Evolutionary conservation across 2,113 vertebrate species (phyloP).

Genomic region (Nerophis lumbriciformis): DNA sequence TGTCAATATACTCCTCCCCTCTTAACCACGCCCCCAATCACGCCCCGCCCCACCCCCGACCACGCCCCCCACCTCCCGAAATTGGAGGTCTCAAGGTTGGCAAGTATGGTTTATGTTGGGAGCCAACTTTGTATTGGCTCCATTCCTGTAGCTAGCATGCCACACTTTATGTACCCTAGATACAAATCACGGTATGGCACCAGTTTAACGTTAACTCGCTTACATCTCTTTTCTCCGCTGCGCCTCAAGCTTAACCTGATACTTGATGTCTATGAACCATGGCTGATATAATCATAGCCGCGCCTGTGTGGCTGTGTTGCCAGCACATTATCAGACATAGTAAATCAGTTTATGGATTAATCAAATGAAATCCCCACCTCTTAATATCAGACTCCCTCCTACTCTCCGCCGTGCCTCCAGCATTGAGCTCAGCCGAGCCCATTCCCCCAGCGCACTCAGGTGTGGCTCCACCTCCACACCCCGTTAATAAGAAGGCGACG

Average conservation of each 20-base stretch:
- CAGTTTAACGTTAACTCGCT: constrained; percentile 49
- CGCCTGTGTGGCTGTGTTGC: constrained; percentile 58
- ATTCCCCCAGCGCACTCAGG: constrained; percentile 57
- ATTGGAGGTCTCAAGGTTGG: no score
- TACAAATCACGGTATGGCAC: constrained; percentile 34
- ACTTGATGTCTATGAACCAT: constrained; percentile 58
- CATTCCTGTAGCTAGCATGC: constrained; percentile 21
- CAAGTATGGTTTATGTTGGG: constrained; percentile 7
- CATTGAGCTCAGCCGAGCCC: constrained; percentile 38
- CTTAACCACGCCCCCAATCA: no score
- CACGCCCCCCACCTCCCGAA: no score
- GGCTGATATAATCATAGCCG: constrained; percentile 62
- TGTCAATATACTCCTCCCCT: no score
- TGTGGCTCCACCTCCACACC: constrained; percentile 58
- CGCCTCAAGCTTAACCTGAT: constrained; percentile 59
- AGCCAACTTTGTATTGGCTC: constrained; percentile 1
- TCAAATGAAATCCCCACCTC: constrained; percentile 55
- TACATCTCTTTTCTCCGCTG: constrained; percentile 29
- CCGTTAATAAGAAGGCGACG: constrained; percentile 63
- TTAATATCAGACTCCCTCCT: constrained; percentile 31
- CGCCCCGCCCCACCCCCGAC: no score
- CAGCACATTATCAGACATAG: constrained; percentile 59
- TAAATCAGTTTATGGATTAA: constrained; percentile 72
- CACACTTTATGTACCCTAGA: constrained; percentile 32
- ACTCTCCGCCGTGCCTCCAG: constrained; percentile 3